phyloP scores from a whole-genome alignment of 2,888 invertebrate genomes.

The Ommatoiulus sabulosus region DNA sequence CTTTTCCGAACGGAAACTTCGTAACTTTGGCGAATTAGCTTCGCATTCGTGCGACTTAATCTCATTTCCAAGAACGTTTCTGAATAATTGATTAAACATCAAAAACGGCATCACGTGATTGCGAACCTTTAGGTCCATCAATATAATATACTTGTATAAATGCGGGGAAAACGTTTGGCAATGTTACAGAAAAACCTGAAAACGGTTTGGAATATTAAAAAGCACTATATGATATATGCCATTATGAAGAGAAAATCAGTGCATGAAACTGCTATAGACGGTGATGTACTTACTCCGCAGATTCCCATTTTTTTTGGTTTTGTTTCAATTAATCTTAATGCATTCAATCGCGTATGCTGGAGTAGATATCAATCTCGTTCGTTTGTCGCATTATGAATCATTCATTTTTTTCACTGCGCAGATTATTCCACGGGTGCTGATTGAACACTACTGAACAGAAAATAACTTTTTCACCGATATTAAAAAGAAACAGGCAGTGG shows the following conservation, averaged over 20 bases:
- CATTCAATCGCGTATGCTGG: conserved; percentile 10
- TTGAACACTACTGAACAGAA: neutral
- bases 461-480: neutral
- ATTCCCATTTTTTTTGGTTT: conserved; percentile 37
- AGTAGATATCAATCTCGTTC: conserved; percentile 17
- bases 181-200: neutral
- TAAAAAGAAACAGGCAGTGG: neutral
- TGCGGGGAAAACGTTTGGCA: neutral
- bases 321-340: neutral
- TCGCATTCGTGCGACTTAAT: neutral
- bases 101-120: neutral
- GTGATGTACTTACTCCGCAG: conserved; percentile 14
- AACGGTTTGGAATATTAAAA: neutral
- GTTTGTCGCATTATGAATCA: conserved; percentile 25
- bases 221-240: neutral
- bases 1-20: too few species aligned
- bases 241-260: neutral
- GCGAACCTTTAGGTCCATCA: neutral
- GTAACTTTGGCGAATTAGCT: too few species aligned
- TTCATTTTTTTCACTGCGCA: neutral
- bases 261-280: neutral
- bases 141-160: neutral
- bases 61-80: neutral
- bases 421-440: neutral
- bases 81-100: neutral